phyloP scores from a whole-genome alignment of 2,888 invertebrate genomes.

The Drosophila flavopinicola region DNA sequence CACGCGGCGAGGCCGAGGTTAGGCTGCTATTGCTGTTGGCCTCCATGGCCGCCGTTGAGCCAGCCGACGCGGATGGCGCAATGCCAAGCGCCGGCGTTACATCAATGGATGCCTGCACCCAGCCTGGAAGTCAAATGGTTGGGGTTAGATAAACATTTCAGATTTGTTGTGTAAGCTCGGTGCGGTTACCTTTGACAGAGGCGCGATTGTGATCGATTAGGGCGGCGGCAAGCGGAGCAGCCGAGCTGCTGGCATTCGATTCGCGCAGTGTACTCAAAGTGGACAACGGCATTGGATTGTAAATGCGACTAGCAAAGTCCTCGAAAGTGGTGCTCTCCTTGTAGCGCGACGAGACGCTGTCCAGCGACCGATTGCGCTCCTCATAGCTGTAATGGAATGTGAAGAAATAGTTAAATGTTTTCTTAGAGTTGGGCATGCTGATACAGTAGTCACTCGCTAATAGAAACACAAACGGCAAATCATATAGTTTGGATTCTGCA shows the following conservation, averaged over 20 bases:
- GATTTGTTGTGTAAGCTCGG: neutral
- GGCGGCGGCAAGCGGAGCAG: conserved; percentile 86
- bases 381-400: conserved; percentile 88
- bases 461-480: too few relatives aligned
- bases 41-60: conserved; percentile 82
- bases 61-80: conserved; percentile 76
- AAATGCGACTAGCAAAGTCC: conserved; percentile 91
- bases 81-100: conserved; percentile 74
- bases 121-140: conserved; percentile 68
- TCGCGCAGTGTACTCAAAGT: conserved; percentile 73
- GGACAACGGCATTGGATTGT: conserved; percentile 87
- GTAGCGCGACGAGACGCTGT: conserved; percentile 93
- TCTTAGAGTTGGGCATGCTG: too few relatives aligned
- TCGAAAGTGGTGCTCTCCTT: conserved; percentile 96
- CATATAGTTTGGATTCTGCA: too few relatives aligned
- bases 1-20: conserved; percentile 81
- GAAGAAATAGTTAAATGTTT: too few relatives aligned
- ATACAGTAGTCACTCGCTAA: too few relatives aligned
- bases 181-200: conserved; percentile 82
- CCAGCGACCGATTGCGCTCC: conserved; percentile 93
- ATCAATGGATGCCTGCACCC: conserved; percentile 83
- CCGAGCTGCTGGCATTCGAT: conserved; percentile 63
- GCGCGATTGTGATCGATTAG: conserved; percentile 85
- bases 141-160: neutral
- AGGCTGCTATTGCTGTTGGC: conserved; percentile 58